Conservation (phyloP, 1,140 invertebrate species). For the Drosophila burlai region DNA sequence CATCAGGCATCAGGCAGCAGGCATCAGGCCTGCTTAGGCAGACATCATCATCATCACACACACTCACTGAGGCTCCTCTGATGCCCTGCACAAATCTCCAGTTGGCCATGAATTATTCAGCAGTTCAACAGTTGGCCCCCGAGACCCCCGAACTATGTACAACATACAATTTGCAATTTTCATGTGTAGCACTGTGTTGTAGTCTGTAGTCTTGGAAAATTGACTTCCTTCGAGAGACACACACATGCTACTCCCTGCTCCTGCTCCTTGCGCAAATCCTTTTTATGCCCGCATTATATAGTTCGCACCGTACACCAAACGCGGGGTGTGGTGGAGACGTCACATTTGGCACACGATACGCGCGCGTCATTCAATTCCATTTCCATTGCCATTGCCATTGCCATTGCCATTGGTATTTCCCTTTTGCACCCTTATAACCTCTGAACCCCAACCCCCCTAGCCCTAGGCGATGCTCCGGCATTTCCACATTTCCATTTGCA, state of each 20-base stretch:
- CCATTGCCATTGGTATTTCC: constrained; percentile 21
- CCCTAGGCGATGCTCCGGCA: constrained; percentile 5
- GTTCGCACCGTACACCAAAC: constrained; percentile 40
- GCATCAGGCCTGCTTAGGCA: constrained; percentile 46
- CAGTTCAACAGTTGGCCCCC: constrained; percentile 61
- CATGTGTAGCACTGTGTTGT: constrained; percentile 14
- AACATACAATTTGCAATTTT: constrained; percentile 70
- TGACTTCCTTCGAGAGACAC: constrained; percentile 26
- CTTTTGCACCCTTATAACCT: constrained; percentile 27
- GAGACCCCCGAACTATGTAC: constrained; percentile 45
- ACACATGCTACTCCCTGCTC: constrained; percentile 16
- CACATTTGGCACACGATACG: constrained; percentile 64
- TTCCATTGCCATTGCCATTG: constrained; percentile 53
- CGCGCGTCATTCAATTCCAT: constrained; percentile 79
- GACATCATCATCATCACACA: constrained; percentile 36
- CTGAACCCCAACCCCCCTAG: neutral
- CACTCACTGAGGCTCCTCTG: neutral
- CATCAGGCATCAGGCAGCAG: neutral
- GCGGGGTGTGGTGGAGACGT: neutral
- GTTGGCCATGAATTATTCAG: constrained; percentile 81
- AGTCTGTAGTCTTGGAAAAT: constrained; percentile 41
- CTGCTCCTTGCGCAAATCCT: constrained; percentile 75
- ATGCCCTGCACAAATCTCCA: constrained; percentile 73
- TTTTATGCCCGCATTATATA: constrained; percentile 84
- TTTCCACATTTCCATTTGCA: constrained; percentile 54